Evolutionary conservation across 2,113 vertebrate species (phyloP).

Genomic region (Podocnemis expansa): DNA sequence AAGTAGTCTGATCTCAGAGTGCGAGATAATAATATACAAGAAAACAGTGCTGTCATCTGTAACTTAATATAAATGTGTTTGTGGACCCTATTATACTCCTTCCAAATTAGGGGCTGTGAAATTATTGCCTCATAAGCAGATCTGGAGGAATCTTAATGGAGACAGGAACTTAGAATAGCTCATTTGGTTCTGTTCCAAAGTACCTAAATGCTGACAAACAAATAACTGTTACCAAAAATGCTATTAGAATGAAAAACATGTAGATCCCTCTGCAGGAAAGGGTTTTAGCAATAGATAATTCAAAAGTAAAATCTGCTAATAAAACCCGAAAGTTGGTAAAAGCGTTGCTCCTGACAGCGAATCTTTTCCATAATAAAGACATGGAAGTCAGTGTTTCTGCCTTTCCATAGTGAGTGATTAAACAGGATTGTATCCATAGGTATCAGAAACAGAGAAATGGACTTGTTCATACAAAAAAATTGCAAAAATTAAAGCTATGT

Average conservation of each 20-base stretch:
- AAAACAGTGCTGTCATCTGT: neutral
- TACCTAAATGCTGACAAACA: constrained; percentile 37
- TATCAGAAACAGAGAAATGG: neutral
- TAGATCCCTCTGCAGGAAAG: constrained; percentile 36
- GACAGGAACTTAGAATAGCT: constrained; percentile 45
- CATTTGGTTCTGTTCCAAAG: constrained; percentile 61
- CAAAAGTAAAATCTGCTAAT: constrained; percentile 24
- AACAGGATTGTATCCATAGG: neutral
- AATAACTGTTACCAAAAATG: constrained; percentile 41
- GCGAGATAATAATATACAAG: neutral
- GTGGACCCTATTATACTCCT: constrained; percentile 24
- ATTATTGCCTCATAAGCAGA: constrained; percentile 46
- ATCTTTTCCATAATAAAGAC: neutral
- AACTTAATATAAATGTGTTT: constrained; percentile 7
- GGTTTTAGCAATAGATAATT: constrained; percentile 19
- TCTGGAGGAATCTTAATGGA: constrained; percentile 12
- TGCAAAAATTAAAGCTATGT: neutral
- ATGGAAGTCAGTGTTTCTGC: neutral
- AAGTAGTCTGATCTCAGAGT: neutral
- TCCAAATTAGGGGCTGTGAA: constrained; percentile 45
- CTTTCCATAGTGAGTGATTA: neutral
- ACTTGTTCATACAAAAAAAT: neutral
- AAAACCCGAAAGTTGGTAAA: neutral
- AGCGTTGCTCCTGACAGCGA: constrained; percentile 18
- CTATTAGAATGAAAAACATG: constrained; percentile 21